A percentile compares a stretch with the other conserved stretches of the same genome.
These are phyloP conservation scores for Hemiprocne comata DNA, from an alignment of 2,113 vertebrate genomes.

Conservation along the genomic window DNA sequence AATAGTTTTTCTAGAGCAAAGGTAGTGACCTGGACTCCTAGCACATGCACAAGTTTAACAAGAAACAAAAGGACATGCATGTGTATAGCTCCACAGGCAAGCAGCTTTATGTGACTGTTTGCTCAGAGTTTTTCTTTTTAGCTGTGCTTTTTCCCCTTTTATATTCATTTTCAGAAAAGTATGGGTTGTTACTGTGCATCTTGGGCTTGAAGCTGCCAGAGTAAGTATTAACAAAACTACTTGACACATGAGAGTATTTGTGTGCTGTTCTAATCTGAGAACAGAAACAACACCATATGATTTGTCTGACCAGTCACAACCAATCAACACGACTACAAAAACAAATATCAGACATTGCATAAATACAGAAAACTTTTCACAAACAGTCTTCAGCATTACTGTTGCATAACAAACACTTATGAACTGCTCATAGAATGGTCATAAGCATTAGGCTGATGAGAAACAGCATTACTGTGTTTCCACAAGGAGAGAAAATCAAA, in stretches of 20 bases:
- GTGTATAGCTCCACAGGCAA: background rate
- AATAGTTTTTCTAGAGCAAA: constrained; percentile 2
- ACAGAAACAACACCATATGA: constrained; percentile 62
- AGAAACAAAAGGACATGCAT: background rate
- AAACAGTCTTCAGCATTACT: background rate
- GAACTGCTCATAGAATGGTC: background rate
- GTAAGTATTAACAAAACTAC: constrained; percentile 39
- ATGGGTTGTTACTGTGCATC: background rate
- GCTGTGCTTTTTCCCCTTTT: background rate
- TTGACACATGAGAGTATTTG: constrained; percentile 36
- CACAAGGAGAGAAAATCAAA: background rate
- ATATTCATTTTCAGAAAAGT: background rate
- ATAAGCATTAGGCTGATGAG: background rate
- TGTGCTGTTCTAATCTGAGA: constrained; percentile 9
- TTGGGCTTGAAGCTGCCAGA: constrained; percentile 4
- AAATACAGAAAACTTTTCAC: constrained; percentile 54
- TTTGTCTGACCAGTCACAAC: constrained; percentile 64
- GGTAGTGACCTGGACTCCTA: background rate
- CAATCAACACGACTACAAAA: constrained; percentile 60
- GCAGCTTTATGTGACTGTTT: constrained; percentile 15
- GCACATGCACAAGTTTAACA: background rate
- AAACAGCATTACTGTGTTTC: background rate
- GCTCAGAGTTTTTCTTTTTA: constrained; percentile 12
- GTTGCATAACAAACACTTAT: background rate
- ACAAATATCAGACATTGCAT: constrained; percentile 52